Evolutionary conservation across 2,797 vertebrate genomes (phyloP).

Genomic region (Enoplosus armatus): DNA sequence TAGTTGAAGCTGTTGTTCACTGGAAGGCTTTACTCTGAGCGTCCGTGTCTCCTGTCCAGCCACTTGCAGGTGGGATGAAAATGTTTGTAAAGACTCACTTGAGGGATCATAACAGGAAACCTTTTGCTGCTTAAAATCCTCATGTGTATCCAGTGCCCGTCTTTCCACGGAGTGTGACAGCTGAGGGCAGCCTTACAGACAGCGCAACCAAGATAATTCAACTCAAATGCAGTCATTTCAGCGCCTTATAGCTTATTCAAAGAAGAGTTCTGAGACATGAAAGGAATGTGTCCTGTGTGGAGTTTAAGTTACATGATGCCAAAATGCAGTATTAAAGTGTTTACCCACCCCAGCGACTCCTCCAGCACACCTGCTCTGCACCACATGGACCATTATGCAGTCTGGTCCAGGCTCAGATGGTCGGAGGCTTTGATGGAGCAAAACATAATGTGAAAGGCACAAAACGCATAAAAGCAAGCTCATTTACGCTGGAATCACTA

Average conservation of each 20-base stretch:
- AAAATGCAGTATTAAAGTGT: conserved; percentile 83
- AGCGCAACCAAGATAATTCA: conserved; percentile 57
- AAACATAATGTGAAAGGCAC: conserved; percentile 36
- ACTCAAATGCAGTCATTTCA: conserved; percentile 75
- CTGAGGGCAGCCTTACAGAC: conserved; percentile 78
- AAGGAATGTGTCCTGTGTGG: conserved; percentile 73
- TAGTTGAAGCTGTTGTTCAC: conserved; percentile 71
- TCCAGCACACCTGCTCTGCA: conserved; percentile 44
- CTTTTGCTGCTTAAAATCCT: conserved; percentile 69
- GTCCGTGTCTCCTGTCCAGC: conserved; percentile 47
- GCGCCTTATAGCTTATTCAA: conserved; percentile 79
- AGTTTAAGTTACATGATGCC: conserved; percentile 72
- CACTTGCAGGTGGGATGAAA: neutral
- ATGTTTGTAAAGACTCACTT: conserved; percentile 48
- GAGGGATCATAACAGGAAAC: conserved; percentile 40
- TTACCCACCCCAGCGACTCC: conserved; percentile 47
- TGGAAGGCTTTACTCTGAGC: conserved; percentile 52
- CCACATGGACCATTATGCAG: conserved; percentile 30
- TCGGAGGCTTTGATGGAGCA: conserved; percentile 23
- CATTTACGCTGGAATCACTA: conserved; percentile 19
- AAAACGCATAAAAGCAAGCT: conserved; percentile 6
- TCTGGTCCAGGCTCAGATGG: conserved; percentile 24
- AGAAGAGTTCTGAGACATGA: conserved; percentile 53
- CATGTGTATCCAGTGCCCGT: conserved; percentile 59
- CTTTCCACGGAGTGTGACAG: conserved; percentile 66